A percentile compares a stretch with the other conserved stretches of the same genome.
Evolutionary conservation across 2,888 invertebrate genomes (phyloP).

Genomic region (Epinotia demarniana): DNA sequence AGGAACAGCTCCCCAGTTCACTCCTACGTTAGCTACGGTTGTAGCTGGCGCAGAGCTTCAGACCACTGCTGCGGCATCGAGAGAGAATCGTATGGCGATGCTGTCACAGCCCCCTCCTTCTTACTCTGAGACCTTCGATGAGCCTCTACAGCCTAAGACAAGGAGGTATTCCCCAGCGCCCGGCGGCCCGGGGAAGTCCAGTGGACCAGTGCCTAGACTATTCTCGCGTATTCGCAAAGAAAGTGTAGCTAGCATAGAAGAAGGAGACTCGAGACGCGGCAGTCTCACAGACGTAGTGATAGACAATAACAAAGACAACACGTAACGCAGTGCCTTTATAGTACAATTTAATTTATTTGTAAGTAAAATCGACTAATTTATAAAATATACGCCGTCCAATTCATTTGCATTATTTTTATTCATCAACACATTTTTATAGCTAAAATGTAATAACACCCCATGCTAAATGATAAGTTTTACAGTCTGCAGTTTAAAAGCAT

Average conservation of each 20-base stretch:
- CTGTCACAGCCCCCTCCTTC: slow-evolving; percentile 78
- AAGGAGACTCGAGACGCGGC: slow-evolving; percentile 69
- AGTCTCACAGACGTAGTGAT: slow-evolving; percentile 81
- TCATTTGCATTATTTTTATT: slow-evolving; percentile 5
- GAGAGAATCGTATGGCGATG: slow-evolving; percentile 78
- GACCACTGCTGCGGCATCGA: slow-evolving; percentile 73
- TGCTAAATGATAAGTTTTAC: no score
- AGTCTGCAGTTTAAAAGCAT: no score
- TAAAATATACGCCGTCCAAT: slow-evolving; percentile 67
- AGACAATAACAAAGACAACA: slow-evolving; percentile 80
- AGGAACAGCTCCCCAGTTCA: slow-evolving; percentile 74
- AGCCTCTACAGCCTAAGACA: slow-evolving; percentile 63
- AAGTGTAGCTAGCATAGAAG: slow-evolving; percentile 64
- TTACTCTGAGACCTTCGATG: slow-evolving; percentile 69
- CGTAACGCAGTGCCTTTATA: slow-evolving; percentile 71
- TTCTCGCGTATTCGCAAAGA: slow-evolving; percentile 77
- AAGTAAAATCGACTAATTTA: slow-evolving; percentile 48
- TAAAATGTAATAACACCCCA: no score
- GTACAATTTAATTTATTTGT: slow-evolving; percentile 63
- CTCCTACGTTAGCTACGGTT: slow-evolving; percentile 77
- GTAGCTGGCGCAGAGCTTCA: slow-evolving; percentile 77
- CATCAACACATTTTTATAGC: not conserved
- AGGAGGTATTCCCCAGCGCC: slow-evolving; percentile 79
- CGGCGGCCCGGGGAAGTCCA: slow-evolving; percentile 64
- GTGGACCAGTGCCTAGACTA: slow-evolving; percentile 76